These are phyloP conservation scores for Samia ricini DNA, from an alignment of 1,140 invertebrate genomes.

Conservation along the genomic window DNA sequence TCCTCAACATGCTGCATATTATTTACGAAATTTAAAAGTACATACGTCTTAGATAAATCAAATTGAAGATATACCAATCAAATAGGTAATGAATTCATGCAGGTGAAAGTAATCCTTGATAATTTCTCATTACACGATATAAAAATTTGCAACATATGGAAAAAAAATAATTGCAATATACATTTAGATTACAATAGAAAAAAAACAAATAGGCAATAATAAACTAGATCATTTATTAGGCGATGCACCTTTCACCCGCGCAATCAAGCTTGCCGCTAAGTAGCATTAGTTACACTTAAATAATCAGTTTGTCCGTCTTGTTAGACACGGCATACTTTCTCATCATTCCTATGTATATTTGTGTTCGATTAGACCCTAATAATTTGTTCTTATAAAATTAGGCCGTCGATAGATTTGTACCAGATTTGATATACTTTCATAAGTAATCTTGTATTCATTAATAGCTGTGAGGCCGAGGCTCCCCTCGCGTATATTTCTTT, in stretches of 20 bases:
- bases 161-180: background rate
- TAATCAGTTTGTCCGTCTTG: constrained; percentile 24
- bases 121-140: background rate
- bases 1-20: no score
- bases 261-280: constrained; percentile 20
- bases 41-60: no score
- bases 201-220: background rate
- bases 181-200: background rate
- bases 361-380: constrained; percentile 5
- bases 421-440: background rate
- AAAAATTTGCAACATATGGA: background rate
- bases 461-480: no score
- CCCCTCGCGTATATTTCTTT: no score
- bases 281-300: constrained; percentile 24
- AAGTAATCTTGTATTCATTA: no score
- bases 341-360: constrained; percentile 21
- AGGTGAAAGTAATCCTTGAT: no score
- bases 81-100: no score
- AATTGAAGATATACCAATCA: no score
- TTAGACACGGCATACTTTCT: constrained; percentile 40
- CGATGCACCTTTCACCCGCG: constrained; percentile 32
- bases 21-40: no score
- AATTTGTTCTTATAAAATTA: background rate
- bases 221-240: constrained; percentile 12
- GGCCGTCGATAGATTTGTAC: background rate